A percentile compares a stretch with the other conserved stretches of the same genome.
Conservation (phyloP, 2,888 invertebrate genomes). For the Cheilosia scutellata region DNA sequence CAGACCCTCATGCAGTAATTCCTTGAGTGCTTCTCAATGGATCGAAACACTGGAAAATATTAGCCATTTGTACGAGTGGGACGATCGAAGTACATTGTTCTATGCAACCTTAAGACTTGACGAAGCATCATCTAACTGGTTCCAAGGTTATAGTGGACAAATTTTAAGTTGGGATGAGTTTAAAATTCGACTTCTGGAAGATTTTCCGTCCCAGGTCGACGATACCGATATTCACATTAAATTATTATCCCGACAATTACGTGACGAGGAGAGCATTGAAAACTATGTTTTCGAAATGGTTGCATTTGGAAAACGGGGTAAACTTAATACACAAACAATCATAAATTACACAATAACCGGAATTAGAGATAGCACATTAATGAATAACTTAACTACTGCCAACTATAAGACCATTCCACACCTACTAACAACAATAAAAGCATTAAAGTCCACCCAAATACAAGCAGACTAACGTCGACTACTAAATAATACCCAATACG, state of each 20-base stretch:
- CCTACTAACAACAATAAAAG: too few relatives aligned
- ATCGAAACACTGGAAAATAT: too few relatives aligned
- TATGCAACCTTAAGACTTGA: neutral
- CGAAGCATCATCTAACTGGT: neutral
- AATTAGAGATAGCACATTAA: neutral
- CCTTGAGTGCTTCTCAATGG: too few relatives aligned
- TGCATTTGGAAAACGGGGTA: neutral
- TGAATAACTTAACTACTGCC: neutral
- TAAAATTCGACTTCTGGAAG: neutral
- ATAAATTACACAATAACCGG: neutral
- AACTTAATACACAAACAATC: neutral
- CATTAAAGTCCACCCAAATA: too few relatives aligned
- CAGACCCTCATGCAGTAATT: too few relatives aligned
- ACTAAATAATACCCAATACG: too few relatives aligned
- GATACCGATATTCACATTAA: neutral
- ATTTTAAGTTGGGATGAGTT: neutral
- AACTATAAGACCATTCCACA: too few relatives aligned
- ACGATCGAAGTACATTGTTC: neutral
- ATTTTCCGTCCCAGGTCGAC: neutral
- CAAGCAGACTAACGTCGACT: too few relatives aligned
- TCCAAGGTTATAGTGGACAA: neutral
- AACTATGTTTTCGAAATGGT: neutral
- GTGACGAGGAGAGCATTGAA: neutral
- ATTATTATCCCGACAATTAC: neutral
- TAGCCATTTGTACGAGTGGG: neutral